Conservation (phyloP, 23 tunicate species). For the Trididemnum nubilum region DNA sequence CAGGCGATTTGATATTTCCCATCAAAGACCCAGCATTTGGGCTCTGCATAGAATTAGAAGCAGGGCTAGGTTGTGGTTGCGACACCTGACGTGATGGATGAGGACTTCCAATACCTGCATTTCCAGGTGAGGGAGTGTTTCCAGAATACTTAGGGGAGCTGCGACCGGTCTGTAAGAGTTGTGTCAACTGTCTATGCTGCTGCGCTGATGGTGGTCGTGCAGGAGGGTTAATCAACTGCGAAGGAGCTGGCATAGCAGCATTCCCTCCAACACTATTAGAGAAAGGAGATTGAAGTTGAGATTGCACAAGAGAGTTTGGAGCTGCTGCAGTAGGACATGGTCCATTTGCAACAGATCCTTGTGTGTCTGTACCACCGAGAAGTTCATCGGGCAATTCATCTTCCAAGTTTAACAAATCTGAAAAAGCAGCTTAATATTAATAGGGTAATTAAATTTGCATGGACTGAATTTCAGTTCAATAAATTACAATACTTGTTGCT, state of each 20-base stretch:
- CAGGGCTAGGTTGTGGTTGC: slow-evolving; percentile 84
- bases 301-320: slow-evolving; percentile 13
- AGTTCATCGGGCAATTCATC: slow-evolving; percentile 79
- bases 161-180: slow-evolving; percentile 57
- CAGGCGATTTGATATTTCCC: slow-evolving; percentile 61
- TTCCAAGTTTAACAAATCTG: slow-evolving; percentile 72
- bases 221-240: slow-evolving; percentile 17
- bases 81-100: slow-evolving; percentile 55
- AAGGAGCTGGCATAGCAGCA: slow-evolving; percentile 46
- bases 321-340: slow-evolving; percentile 22
- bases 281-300: slow-evolving; percentile 40
- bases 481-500: no score
- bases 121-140: slow-evolving; percentile 50
- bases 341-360: slow-evolving; percentile 43
- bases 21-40: slow-evolving; percentile 66
- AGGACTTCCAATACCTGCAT: slow-evolving; percentile 50
- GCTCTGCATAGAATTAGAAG: slow-evolving; percentile 72
- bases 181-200: slow-evolving; percentile 50
- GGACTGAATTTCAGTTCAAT: no score
- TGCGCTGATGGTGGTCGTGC: slow-evolving; percentile 31
- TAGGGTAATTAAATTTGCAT: no score
- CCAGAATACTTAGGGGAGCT: slow-evolving; percentile 47
- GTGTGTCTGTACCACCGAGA: slow-evolving; percentile 42
- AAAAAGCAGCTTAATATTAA: not conserved
- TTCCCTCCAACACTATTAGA: slow-evolving; percentile 19